phyloP scores from a whole-genome alignment of 2,888 invertebrate species.

The Iphiclides podalirius region DNA sequence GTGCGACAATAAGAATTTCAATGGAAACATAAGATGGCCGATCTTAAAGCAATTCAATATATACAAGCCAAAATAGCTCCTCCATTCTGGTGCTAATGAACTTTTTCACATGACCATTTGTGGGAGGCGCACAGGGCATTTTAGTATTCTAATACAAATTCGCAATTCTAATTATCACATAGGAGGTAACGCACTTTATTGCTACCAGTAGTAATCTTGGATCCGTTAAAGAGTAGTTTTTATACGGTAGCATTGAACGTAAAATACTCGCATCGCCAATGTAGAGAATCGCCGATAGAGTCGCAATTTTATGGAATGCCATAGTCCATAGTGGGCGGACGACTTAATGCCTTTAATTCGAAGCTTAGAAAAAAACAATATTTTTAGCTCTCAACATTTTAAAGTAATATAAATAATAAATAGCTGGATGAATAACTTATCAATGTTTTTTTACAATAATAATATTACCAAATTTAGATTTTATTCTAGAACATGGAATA shows the following conservation, averaged over 20 bases:
- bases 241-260: neutral
- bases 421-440: no score
- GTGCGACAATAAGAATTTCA: no score
- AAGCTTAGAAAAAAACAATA: no score
- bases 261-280: neutral
- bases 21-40: no score
- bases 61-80: neutral
- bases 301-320: neutral
- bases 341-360: no score
- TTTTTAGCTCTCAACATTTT: no score
- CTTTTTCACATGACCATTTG: constrained; percentile 13
- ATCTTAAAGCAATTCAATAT: neutral
- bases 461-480: no score
- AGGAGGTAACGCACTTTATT: constrained; percentile 4
- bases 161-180: constrained; percentile 14
- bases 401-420: no score
- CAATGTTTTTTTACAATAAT: no score
- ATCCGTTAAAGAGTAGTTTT: no score
- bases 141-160: neutral
- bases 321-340: no score
- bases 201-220: neutral
- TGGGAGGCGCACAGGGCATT: neutral
- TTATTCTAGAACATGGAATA: no score
- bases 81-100: constrained; percentile 16
- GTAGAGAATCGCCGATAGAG: neutral